Percentiles rank a stretch among this genome's conserved stretches.
These are phyloP conservation scores for Babyrousa celebensis DNA, from an alignment of 2,797 vertebrate genomes.

Conservation along the genomic window DNA sequence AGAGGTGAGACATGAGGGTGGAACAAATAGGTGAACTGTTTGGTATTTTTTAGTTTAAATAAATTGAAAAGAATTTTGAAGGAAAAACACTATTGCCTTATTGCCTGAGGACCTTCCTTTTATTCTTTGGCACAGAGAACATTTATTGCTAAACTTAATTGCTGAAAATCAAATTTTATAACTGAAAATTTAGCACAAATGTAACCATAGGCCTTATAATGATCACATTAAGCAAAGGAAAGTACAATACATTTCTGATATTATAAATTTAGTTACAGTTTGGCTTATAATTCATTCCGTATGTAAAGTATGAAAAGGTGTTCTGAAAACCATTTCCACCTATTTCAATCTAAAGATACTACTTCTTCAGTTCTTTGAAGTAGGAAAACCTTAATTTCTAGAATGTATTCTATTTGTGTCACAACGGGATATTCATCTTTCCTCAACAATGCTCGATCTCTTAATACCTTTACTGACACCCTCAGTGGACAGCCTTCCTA, in stretches of 20 bases:
- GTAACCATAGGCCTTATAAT: conserved; percentile 59
- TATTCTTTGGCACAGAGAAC: conserved; percentile 72
- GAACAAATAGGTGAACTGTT: background rate
- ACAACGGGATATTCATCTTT: conserved; percentile 74
- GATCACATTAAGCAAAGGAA: conserved; percentile 68
- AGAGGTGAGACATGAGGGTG: background rate
- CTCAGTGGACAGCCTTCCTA: conserved; percentile 68
- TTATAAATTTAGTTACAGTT: conserved; percentile 11
- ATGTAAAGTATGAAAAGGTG: background rate
- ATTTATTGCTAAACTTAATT: conserved; percentile 81
- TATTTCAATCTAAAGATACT: conserved; percentile 55
- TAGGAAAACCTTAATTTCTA: conserved; percentile 72
- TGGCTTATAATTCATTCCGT: conserved; percentile 53
- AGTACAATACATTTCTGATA: conserved; percentile 63
- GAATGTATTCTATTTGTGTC: conserved; percentile 72
- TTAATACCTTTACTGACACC: conserved; percentile 65
- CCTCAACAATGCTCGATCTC: conserved; percentile 79
- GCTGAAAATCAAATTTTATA: conserved; percentile 81
- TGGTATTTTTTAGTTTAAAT: background rate
- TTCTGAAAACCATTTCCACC: conserved; percentile 59
- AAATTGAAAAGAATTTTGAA: background rate
- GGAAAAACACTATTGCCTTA: background rate
- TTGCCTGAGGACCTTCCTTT: conserved; percentile 74
- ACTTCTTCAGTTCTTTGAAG: conserved; percentile 67
- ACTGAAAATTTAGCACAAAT: conserved; percentile 78